phyloP scores from a whole-genome alignment of 2,113 vertebrate genomes.

The Bos indicus region DNA sequence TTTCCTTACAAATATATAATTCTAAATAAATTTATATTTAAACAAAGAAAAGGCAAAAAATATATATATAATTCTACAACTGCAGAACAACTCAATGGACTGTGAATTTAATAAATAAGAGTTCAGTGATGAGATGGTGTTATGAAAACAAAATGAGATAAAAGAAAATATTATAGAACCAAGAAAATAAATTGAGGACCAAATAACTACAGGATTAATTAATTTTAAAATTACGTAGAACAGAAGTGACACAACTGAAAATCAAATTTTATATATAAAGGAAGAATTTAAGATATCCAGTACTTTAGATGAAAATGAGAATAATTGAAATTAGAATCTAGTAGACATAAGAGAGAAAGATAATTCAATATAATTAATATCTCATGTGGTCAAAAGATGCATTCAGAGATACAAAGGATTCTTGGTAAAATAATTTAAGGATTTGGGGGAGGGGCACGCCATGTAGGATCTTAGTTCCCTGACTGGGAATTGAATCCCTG shows the following conservation, averaged over 20 bases:
- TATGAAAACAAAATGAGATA: neutral
- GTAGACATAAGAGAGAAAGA: neutral
- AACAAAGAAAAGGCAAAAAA: no score
- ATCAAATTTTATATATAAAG: neutral
- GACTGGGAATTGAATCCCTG: neutral
- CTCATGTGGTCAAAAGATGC: neutral
- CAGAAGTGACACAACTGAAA: neutral
- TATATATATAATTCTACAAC: neutral
- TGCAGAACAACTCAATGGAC: neutral
- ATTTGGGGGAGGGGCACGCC: neutral
- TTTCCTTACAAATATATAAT: neutral
- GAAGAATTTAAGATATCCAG: neutral
- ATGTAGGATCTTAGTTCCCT: neutral
- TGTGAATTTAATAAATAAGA: constrained; percentile 22
- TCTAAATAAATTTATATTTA: neutral
- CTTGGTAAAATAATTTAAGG: neutral
- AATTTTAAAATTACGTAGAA: neutral
- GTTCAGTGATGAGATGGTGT: neutral
- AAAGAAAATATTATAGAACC: neutral
- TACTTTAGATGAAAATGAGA: neutral
- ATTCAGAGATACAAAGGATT: neutral
- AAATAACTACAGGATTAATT: neutral
- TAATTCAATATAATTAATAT: neutral
- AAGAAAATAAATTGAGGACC: neutral
- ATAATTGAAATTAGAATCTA: neutral